Percentiles rank a stretch among this genome's conserved stretches.
These are phyloP conservation scores for Drosophila hawaiiensis DNA, from an alignment of 2,888 invertebrate species.

Conservation along the genomic window DNA sequence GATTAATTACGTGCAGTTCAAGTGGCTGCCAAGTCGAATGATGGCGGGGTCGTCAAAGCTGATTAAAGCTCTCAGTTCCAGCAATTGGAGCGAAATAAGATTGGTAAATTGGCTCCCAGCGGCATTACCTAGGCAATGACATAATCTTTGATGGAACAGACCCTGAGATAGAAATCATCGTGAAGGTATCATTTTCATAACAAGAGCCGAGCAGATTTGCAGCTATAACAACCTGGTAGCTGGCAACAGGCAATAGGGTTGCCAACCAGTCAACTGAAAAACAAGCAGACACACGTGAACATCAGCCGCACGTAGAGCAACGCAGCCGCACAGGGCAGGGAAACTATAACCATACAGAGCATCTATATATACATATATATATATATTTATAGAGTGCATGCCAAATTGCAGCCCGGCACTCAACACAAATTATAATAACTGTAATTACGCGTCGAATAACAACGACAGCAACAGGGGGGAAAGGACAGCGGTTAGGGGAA, in stretches of 20 bases:
- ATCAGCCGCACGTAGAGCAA: constrained; percentile 20
- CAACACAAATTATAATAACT: constrained; percentile 79
- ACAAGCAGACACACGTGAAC: constrained; percentile 68
- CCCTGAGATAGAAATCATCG: constrained; percentile 67
- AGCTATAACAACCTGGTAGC: constrained; percentile 55
- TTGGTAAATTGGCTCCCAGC: constrained; percentile 43
- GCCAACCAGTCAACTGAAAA: constrained; percentile 60
- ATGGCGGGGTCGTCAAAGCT: constrained; percentile 37
- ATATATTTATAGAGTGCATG: not conserved
- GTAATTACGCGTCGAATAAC: constrained; percentile 66
- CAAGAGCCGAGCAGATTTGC: constrained; percentile 44
- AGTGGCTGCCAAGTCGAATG: constrained; percentile 39
- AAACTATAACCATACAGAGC: not conserved
- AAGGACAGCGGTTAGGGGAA: constrained; percentile 11
- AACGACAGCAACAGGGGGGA: constrained; percentile 22
- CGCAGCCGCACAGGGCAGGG: not conserved
- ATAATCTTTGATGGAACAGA: constrained; percentile 53
- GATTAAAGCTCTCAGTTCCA: constrained; percentile 22
- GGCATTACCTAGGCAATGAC: constrained; percentile 59
- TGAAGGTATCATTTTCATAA: constrained; percentile 62
- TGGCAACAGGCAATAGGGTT: constrained; percentile 43
- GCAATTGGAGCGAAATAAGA: constrained; percentile 66
- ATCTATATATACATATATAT: not conserved
- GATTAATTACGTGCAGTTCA: constrained; percentile 67
- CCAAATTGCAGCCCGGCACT: constrained; percentile 59